These are phyloP conservation scores for Eupelmus urozonus DNA, from an alignment of 2,888 invertebrate genomes.

Conservation along the genomic window DNA sequence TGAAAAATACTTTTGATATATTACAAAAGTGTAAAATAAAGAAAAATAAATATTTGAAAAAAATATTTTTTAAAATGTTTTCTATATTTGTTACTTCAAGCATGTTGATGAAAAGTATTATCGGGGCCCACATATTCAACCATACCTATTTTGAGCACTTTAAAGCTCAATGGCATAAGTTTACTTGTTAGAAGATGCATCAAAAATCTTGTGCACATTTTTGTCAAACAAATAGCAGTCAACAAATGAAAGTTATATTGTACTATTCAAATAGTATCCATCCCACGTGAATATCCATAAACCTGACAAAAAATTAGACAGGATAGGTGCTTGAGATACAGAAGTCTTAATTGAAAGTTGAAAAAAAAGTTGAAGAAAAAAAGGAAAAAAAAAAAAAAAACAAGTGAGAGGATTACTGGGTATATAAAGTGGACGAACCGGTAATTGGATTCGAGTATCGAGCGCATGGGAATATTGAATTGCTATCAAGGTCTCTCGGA, in stretches of 20 bases:
- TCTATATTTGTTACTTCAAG: not conserved
- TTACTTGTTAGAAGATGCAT: constrained; percentile 48
- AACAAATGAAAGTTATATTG: constrained; percentile 25
- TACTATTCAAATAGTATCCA: constrained; percentile 27
- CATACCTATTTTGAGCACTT: constrained; percentile 65
- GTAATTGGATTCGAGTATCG: too few relatives aligned
- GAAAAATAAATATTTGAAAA: constrained; percentile 1
- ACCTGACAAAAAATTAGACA: constrained; percentile 48
- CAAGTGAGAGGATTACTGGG: too few relatives aligned
- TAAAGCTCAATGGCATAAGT: constrained; percentile 59
- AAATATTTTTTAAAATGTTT: not conserved
- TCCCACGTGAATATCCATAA: constrained; percentile 46
- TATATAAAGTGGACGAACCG: too few relatives aligned
- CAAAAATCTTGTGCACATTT: constrained; percentile 42
- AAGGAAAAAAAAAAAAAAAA: too few relatives aligned
- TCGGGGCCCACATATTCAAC: constrained; percentile 44
- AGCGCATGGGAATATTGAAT: too few relatives aligned
- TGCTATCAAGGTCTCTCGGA: constrained; percentile 59
- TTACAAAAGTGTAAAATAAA: not conserved
- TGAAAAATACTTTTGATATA: not conserved
- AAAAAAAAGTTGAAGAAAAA: not conserved
- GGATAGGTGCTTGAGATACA: constrained; percentile 11
- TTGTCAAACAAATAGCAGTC: constrained; percentile 39
- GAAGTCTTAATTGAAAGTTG: constrained; percentile 14
- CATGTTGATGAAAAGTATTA: constrained; percentile 21